Conservation (phyloP, 2,113 vertebrate species). For the Felis chaus region DNA sequence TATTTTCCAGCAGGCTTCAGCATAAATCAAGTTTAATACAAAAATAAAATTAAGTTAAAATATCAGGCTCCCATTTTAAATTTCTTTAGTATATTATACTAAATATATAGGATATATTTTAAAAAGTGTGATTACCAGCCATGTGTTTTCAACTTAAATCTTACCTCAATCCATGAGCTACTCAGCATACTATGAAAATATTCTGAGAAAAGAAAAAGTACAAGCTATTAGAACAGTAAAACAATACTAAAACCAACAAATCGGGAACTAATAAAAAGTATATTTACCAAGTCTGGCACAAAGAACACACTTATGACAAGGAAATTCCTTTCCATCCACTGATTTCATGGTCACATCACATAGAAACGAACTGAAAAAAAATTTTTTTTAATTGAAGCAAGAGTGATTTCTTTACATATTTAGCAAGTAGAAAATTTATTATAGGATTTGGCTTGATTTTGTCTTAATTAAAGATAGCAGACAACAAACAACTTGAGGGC, state of each 20-base stretch:
- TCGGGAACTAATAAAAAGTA: background rate
- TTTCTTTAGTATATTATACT: background rate
- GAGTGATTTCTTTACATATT: conserved; percentile 11
- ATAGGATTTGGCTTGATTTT: conserved; percentile 28
- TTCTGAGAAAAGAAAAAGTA: conserved; percentile 87
- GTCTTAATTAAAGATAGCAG: background rate
- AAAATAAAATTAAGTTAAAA: conserved; percentile 50
- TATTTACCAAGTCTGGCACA: conserved; percentile 96
- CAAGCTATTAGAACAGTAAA: conserved; percentile 65
- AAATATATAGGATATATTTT: too few relatives aligned
- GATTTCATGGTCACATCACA: conserved; percentile 96
- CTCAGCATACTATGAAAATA: conserved; percentile 99
- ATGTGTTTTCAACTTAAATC: conserved; percentile 44
- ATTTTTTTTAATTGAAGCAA: conserved; percentile 61
- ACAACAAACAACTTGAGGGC: background rate
- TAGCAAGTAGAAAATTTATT: background rate
- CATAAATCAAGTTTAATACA: conserved; percentile 9
- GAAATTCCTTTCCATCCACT: conserved; percentile 95
- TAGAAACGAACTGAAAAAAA: conserved; percentile 89
- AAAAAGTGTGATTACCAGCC: background rate
- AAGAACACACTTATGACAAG: conserved; percentile 96
- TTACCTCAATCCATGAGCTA: conserved; percentile 98
- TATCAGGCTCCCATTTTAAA: background rate
- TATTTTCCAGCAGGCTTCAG: conserved; percentile 15
- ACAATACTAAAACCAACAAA: conserved; percentile 11